Evolutionary conservation across 2,113 vertebrate genomes (phyloP).

Genomic region (Bombycilla garrulus): DNA sequence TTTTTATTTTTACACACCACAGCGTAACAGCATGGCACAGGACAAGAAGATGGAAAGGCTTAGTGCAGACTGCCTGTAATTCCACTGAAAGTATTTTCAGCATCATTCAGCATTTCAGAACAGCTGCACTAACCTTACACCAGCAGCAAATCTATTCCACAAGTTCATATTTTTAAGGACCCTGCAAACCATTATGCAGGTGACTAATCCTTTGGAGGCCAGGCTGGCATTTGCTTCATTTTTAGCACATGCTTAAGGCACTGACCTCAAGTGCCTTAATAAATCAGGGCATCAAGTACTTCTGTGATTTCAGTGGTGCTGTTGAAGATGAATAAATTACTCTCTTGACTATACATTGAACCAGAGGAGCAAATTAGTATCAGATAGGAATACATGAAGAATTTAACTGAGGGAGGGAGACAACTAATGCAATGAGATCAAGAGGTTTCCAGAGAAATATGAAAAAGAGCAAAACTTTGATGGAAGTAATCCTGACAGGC

Average conservation of each 20-base stretch:
- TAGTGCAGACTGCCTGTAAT: not conserved
- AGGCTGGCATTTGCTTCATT: slow-evolving; percentile 7
- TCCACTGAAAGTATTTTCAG: not conserved
- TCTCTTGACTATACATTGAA: slow-evolving; percentile 32
- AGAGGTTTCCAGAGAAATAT: slow-evolving; percentile 12
- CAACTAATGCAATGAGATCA: not conserved
- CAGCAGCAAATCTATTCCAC: not conserved
- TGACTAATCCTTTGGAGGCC: slow-evolving; percentile 12
- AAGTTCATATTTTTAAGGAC: not conserved
- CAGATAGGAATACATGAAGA: not conserved
- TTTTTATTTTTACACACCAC: not conserved
- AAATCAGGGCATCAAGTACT: slow-evolving; percentile 47
- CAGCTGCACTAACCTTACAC: not conserved
- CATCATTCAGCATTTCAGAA: not conserved
- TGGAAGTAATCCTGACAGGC: not conserved
- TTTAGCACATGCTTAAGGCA: slow-evolving; percentile 43
- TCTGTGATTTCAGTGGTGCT: slow-evolving; percentile 32
- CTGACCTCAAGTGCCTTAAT: slow-evolving; percentile 45
- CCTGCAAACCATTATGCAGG: not conserved
- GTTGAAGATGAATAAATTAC: slow-evolving; percentile 11
- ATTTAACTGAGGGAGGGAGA: not conserved
- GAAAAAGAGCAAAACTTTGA: not conserved
- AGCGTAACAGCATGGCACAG: not conserved
- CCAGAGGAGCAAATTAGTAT: slow-evolving; percentile 25
- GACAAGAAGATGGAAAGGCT: not conserved